Conservation (phyloP, 2,113 vertebrate genomes). For the Felis chaus region DNA sequence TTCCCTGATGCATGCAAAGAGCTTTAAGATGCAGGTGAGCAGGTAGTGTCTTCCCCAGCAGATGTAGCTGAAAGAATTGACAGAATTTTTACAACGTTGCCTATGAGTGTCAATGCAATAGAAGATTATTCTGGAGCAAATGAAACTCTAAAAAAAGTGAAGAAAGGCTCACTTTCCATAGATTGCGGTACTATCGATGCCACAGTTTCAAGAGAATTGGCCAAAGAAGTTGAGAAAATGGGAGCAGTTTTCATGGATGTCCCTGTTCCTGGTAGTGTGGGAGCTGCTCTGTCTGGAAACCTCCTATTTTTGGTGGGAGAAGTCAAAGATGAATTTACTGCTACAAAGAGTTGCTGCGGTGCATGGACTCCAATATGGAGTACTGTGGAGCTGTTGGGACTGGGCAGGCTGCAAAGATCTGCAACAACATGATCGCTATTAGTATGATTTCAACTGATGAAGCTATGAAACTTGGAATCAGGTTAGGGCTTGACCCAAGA, state of each 20-base stretch:
- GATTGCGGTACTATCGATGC: slow-evolving; percentile 99
- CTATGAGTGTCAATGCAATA: slow-evolving; percentile 92
- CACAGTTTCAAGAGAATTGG: slow-evolving; percentile 94
- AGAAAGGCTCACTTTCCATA: slow-evolving; percentile 96
- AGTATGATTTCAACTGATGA: slow-evolving; percentile 98
- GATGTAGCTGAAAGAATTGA: slow-evolving; percentile 96
- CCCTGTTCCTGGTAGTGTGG: slow-evolving; percentile 99
- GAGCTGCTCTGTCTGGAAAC: slow-evolving; percentile 94
- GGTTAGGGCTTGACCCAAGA: slow-evolving; percentile 97
- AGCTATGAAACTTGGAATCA: slow-evolving; percentile 98
- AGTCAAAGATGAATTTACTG: slow-evolving; percentile 95
- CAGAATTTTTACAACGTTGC: slow-evolving; percentile 98
- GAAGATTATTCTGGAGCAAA: slow-evolving; percentile 95
- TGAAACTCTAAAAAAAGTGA: slow-evolving; percentile 97
- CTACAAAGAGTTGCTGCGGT: slow-evolving; percentile 93
- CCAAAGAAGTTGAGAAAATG: slow-evolving; percentile 94
- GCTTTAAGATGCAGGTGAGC: slow-evolving; percentile 93
- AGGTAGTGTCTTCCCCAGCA: slow-evolving; percentile 95
- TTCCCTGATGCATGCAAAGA: slow-evolving; percentile 98
- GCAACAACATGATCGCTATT: slow-evolving; percentile 98
- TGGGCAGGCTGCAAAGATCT: slow-evolving; percentile 97
- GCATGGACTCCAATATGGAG: slow-evolving; percentile 96
- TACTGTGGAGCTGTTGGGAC: slow-evolving; percentile 97
- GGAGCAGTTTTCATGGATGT: slow-evolving; percentile 99
- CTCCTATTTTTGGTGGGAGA: slow-evolving; percentile 99